Conservation (phyloP, 2,797 vertebrate genomes). For the Melanogrammus aeglefinus region DNA sequence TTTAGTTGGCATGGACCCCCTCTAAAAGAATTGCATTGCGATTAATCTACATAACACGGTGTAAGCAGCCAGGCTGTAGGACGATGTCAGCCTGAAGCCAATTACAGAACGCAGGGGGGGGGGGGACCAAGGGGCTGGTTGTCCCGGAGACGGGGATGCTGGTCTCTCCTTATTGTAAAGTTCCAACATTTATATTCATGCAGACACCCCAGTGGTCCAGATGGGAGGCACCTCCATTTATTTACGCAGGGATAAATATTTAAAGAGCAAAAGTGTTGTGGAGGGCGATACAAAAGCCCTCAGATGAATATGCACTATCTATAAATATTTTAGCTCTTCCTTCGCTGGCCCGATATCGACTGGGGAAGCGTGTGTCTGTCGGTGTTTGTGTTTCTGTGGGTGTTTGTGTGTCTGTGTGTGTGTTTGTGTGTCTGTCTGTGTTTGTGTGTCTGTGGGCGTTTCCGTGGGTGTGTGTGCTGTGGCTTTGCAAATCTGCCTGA, state of each 20-base stretch:
- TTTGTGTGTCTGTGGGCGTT: conserved; percentile 22
- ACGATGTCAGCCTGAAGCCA: conserved; percentile 1
- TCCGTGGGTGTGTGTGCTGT: conserved; percentile 21
- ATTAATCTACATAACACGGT: neutral
- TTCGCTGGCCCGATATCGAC: conserved; percentile 58
- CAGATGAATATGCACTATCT: conserved; percentile 71
- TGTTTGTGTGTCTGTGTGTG: conserved; percentile 12
- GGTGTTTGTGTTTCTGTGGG: conserved; percentile 1
- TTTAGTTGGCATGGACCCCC: neutral
- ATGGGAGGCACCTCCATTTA: conserved; percentile 53
- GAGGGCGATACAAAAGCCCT: conserved; percentile 63
- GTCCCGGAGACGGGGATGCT: neutral
- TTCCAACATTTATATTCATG: conserved; percentile 29
- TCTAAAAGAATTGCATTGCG: neutral
- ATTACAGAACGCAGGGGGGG: neutral
- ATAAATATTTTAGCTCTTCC: conserved; percentile 76
- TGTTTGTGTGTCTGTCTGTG: conserved; percentile 1
- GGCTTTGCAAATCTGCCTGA: neutral
- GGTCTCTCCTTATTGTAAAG: neutral
- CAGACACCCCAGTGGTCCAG: conserved; percentile 43
- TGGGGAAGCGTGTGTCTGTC: conserved; percentile 19
- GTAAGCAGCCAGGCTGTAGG: neutral
- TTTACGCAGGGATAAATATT: conserved; percentile 72
- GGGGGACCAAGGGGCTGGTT: neutral
- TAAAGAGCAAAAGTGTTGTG: conserved; percentile 61